phyloP scores from a whole-genome alignment of 1,140 invertebrate species.

The Charaxes varanes region DNA sequence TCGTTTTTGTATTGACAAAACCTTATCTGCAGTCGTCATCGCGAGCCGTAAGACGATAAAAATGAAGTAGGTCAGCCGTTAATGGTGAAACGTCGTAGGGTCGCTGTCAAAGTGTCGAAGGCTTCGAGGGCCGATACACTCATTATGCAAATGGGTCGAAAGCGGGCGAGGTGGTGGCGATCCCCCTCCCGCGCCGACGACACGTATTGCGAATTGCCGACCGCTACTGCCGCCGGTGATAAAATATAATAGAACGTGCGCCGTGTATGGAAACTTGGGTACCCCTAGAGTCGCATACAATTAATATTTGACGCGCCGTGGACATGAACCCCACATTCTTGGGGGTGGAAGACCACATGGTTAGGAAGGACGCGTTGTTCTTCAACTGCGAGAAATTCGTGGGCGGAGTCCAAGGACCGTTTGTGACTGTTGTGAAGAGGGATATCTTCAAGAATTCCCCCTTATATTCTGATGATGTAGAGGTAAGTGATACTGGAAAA shows the following conservation, averaged over 20 bases:
- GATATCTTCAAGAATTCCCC: conserved; percentile 68
- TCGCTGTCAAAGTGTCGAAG: conserved; percentile 25
- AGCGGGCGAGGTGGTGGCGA: conserved; percentile 16
- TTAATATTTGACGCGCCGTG: too few relatives aligned
- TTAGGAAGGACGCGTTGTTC: conserved; percentile 92
- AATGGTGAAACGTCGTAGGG: conserved; percentile 25
- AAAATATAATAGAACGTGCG: background rate
- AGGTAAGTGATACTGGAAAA: too few relatives aligned
- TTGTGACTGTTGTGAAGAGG: conserved; percentile 75
- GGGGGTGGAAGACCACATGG: conserved; percentile 79
- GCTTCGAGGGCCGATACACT: conserved; percentile 30
- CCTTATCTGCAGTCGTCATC: conserved; percentile 17
- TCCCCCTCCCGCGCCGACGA: conserved; percentile 3
- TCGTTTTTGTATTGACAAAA: conserved; percentile 4
- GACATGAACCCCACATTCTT: conserved; percentile 89
- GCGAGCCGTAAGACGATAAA: conserved; percentile 29
- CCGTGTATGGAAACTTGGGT: too few relatives aligned
- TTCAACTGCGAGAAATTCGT: conserved; percentile 94
- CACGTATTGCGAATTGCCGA: background rate
- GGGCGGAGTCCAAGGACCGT: conserved; percentile 91
- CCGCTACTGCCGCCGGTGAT: background rate
- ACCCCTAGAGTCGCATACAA: too few relatives aligned
- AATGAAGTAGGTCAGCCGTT: conserved; percentile 35
- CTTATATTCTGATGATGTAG: conserved; percentile 55
- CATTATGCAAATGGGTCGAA: conserved; percentile 62